Evolutionary conservation across 2,797 vertebrate genomes (phyloP), one percentile per base, ranked within the genome.

Genomic region (Selene dorsalis): DNA sequence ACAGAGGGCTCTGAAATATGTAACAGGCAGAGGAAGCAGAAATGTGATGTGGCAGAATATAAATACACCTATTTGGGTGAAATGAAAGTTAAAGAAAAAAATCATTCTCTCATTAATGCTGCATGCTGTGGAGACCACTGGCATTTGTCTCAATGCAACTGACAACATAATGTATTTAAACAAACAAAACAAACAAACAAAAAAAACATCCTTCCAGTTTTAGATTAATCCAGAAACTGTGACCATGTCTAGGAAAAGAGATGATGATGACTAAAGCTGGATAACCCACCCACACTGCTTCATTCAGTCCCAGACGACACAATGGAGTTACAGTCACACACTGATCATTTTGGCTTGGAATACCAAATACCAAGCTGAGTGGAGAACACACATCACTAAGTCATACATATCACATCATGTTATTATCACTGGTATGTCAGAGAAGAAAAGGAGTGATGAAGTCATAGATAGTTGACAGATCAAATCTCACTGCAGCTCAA

Each of bases 221-320:
- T 18, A 47, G 50, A 73, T 17, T 75, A 10, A 63, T 73, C 11
- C 18, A 56, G 69, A 81, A 74, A 64, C 38, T 65, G 52, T 70
- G 32, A 58, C 30, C 0, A 0, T 32, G 26, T 66, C 56, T 59
- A 30, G 20, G 35, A 63, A 74, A 66, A 58, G 17, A 24, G 4
- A 63, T n/a, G 8, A 63, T n/a, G 8, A 50, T 35, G 38, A 20
- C 12, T 48, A n/a, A 58, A 45, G 24, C 28, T 47, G 13, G 14
- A 72, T 18, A 48, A 47, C 17, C 6, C 12, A 68, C 26, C 69
- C 38, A 63, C 28, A 65, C 32, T 20, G 32, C 16, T 63, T 60
- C 38, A 70, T 9, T 14, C 4, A 55, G 4, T 55, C 53, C 22
- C 24, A 80, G 26, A 52, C 4, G 0, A 63, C 20, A 78, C 38